Base-by-base conservation (phyloP, 2,797 vertebrate genomes). In the Australoheros facetus region DNA sequence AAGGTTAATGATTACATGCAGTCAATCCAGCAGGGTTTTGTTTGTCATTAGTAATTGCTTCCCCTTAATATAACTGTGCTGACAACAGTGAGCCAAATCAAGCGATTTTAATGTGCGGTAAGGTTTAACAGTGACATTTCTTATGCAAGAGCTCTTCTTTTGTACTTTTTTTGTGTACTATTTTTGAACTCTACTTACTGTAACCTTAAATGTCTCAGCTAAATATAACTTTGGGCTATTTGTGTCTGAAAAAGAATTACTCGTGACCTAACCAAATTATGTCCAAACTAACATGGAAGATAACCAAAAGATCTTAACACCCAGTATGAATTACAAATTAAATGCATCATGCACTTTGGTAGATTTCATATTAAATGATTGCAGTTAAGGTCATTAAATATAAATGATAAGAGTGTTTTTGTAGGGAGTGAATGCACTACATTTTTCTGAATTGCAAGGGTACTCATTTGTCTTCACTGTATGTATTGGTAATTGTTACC, bases 321-420 rank as follows among this genome's bases (percentile, higher is more conserved):
- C 79, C 48, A 66, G 71, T 74, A 55, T 14, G 5, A 57, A 89
- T 77, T 12, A 83, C 66, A 75, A 69, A 79, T 64, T 45, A 88
- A 53, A 69, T 75, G 92, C 91, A 93, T 91, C 78, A 66, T 56
- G 92, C 92, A 94, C 94, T 94, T 94, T 94, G 86, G 75, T 81
- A 71, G 81, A 86, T 76, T 78, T 82, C 83, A 81, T 77, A 79
- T 56, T 45, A 60, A 86, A 74, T 69, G 78, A 58, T 48, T 73
- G 74, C 79, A 88, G 64, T 79, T 28, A 21, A 54, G 57, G 60
- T 73, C 17, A 34, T 70, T 56, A 72, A 77, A 70, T 60, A 69
- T 30, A 59, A 57, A 78, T 28, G 1, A 81, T 75, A 73, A 62
- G 73, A 79, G 59, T 71, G 71, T 89, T 70, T 85, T 28, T 81